Conservation (phyloP, 1,140 invertebrate species). For the Orussus abietinus region DNA sequence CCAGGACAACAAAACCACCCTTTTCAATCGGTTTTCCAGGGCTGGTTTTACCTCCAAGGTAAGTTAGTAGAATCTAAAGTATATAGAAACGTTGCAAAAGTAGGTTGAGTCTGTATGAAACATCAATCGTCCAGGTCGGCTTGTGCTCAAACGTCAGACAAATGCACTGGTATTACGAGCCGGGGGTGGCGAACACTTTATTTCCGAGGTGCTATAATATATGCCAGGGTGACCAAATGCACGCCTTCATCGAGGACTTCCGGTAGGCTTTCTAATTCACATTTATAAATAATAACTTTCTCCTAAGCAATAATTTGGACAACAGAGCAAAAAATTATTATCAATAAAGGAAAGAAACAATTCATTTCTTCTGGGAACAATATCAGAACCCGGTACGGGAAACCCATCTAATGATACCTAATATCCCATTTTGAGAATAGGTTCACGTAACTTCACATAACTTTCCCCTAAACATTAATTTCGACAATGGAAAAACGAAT, state of each 20-base stretch:
- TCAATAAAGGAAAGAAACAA: too few species aligned
- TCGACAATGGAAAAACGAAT: too few species aligned
- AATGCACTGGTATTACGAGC: constrained; percentile 85
- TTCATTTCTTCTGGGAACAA: too few species aligned
- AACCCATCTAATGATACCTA: constrained; percentile 5
- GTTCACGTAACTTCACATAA: too few species aligned
- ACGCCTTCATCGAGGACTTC: constrained; percentile 86
- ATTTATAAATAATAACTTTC: too few species aligned
- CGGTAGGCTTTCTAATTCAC: too few species aligned
- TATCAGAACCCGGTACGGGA: too few species aligned
- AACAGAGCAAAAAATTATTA: too few species aligned
- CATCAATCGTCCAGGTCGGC: constrained; percentile 54
- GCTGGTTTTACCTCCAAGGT: constrained; percentile 89
- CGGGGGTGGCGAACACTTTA: constrained; percentile 71
- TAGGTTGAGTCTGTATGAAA: constrained; percentile 1
- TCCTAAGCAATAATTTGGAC: too few species aligned
- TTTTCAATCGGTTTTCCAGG: constrained; percentile 74
- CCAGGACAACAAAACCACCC: constrained; percentile 60
- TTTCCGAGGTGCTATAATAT: constrained; percentile 87
- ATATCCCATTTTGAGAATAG: background rate
- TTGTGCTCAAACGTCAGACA: constrained; percentile 77
- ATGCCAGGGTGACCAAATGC: constrained; percentile 79
- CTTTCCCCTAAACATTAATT: too few species aligned
- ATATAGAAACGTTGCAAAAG: constrained; percentile 1
- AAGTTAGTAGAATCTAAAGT: too few species aligned